Evolutionary conservation across 2,797 vertebrate species (phyloP), one percentile per base, ranked within the genome.

Genomic region (Melanotaenia nigrans): DNA sequence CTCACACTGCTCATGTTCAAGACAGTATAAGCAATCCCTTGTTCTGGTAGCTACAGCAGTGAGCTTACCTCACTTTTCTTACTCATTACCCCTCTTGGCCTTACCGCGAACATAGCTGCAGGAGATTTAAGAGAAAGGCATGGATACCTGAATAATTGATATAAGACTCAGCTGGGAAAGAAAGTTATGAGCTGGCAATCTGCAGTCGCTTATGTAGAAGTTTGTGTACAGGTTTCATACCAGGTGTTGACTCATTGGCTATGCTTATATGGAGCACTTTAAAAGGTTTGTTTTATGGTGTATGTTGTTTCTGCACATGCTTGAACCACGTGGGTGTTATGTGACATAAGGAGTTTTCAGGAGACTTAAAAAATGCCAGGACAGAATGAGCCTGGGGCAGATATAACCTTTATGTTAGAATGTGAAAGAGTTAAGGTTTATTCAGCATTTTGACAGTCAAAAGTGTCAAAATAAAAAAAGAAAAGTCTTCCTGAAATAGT

Each of bases 101-200:
- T 81, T 65, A 83, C 55, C 71, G 60, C 61, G 49, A 84, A 79
- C 79, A 64, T 55, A 61, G 64, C 81, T 75, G 71, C 64, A 54
- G 68, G 65, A 82, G 61, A 75, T 83, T 77, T 70, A 75, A 22
- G 53, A 40, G 70, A 82, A 83, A 76, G 68, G 40, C 49, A 62
- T 71, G 58, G 61, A 65, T 45, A 79, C 71, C 71, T 87, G 69
- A 91, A 90, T 90, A 82, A 89, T 83, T 84, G 61, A 92, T 86
- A 59, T 42, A 65, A 83, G 86, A 75, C 63, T 68, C 66, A 61
- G 63, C 63, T 60, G 45, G 58, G 71, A 65, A 51, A 57, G 75
- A 73, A 73, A 72, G 77, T 77, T 85, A 60, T 56, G 57, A 78
- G 67, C 56, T 71, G 56, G 73, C 73, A 81, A 22, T 72, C 68